Base-by-base conservation (phyloP, 1,140 invertebrate species). In the Lineus longissimus region DNA sequence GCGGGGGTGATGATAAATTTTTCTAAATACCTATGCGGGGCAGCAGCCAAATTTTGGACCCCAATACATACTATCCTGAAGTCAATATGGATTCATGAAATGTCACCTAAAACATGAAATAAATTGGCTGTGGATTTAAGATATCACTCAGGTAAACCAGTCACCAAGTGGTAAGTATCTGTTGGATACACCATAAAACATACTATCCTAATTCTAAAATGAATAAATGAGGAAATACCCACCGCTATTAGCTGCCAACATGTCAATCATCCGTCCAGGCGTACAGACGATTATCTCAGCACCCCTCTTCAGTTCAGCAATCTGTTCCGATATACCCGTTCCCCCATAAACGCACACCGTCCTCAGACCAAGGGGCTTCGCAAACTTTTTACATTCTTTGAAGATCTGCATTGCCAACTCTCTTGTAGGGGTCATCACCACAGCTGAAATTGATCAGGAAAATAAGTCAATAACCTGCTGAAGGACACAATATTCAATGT, bases 251-350 rank as follows among this genome's bases (percentile, higher is more conserved):
- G 96, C 97, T 0, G 95, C 94, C 58, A 99, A 81, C 95, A 99
- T 98, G 79, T 99, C 97, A 73, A 99, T 99, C 97, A 99, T 99
- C 67, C 97, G 86, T 0, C 97, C 97, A 0, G 97, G 97, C 0
- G 97, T 99, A 73, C 97, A 99, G 0, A 99, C 96, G 64, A 99
- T 96, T 62, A 99, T 96, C 83, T 99, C 96, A 0, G 95, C 93
- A 19, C 97, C 97, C 55, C 95, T 86, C 81, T 99, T 99, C 56
- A 99, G 78, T 80, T 99, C 96, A 0, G 96, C 96, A 72, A 99
- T 99, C 82, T 97, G 90, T 82, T 97, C 95, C 0, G 91, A 95
- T 66, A 96, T 95, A 0, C 93, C 96, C 0, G 97, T 98, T 11
- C 97, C 97, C 23, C 97, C 97, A 78, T 99, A 99, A 0, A 99